Base-by-base conservation (phyloP, 2,113 vertebrate species). In the Laterallus jamaicensis region DNA sequence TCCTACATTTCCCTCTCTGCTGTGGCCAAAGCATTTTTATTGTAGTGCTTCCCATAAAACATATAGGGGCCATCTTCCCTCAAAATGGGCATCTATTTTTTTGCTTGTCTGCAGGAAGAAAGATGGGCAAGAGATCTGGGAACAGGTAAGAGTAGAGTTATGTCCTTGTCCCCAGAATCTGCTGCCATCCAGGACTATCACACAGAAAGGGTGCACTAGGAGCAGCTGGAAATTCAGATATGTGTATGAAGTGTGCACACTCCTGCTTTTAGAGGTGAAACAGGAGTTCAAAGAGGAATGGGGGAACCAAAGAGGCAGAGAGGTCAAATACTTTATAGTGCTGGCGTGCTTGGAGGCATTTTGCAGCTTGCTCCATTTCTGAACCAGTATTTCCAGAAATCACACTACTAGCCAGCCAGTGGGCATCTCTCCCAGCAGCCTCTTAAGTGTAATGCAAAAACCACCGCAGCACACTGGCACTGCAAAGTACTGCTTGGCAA, bases 371-470 rank as follows among this genome's bases (percentile, higher is more conserved):
- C 39, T 94, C 68, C 13, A 14, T 32, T 90, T 83, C 76, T 95
- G 56, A 86, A 88, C 12, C 5, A 37, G 60, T 14, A 31, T 67
- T 59, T 86, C 55, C 63, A 86, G 68, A 88, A 86, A 52, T 47
- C 17, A 31, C 2, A 2, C 28, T 54, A 35, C n/a, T 63, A 67
- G 88, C 86, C 88, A 93, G 76, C 37, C 42, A 85, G 70, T 8
- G 22, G 17, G 31, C 54, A 63, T 81, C 71, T 50, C 76, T 94
- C 70, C 75, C 49, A 93, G 82, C 50, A 74, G 58, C 56, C 80
- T 47, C 82, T 39, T 50, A 63, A 88, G 42, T 5, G 37, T 77
- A 83, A 92, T 86, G 92, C 64, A 90, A 94, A 96, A 92, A 77
- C 47, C 86, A 83, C 81, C 82, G 55, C n/a, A 70, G 58, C n/a